These are phyloP conservation scores for Lycocerus yunnanus DNA, from an alignment of 2,888 invertebrate genomes.

Conservation along the genomic window DNA sequence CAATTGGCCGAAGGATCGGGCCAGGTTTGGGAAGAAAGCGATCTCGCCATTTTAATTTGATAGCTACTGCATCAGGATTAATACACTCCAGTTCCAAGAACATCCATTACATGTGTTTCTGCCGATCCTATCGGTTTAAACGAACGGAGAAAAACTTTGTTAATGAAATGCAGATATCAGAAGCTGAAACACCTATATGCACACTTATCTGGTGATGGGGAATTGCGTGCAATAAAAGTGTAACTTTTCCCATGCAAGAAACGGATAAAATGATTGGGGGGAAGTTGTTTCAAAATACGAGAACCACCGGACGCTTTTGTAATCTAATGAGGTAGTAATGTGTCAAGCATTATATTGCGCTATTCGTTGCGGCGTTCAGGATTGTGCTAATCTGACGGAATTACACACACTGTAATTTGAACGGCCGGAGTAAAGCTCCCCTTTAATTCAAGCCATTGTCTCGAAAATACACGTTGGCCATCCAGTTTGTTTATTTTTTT, in stretches of 20 bases:
- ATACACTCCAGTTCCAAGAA: conserved; percentile 30
- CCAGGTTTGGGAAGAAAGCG: neutral
- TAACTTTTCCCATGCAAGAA: neutral
- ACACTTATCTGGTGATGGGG: conserved; percentile 18
- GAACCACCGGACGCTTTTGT: conserved; percentile 24
- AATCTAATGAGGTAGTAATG: conserved; percentile 56
- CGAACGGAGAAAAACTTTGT: conserved; percentile 33
- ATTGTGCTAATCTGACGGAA: conserved; percentile 57
- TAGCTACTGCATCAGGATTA: conserved; percentile 23
- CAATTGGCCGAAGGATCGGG: neutral
- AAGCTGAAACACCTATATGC: conserved; percentile 32
- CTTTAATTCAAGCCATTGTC: conserved; percentile 54
- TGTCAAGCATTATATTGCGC: conserved; percentile 54
- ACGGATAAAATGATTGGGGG: neutral
- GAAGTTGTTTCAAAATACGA: neutral
- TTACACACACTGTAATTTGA: conserved; percentile 55
- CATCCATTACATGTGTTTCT: conserved; percentile 33
- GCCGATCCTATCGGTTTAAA: conserved; percentile 30
- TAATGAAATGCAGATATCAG: conserved; percentile 35
- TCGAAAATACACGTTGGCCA: conserved; percentile 45
- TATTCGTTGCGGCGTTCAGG: conserved; percentile 53
- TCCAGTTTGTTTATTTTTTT: conserved; percentile 26
- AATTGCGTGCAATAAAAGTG: conserved; percentile 25
- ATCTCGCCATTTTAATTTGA: conserved; percentile 17
- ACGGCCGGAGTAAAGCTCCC: conserved; percentile 48